Percentiles rank a stretch among this genome's conserved stretches.
phyloP scores from a whole-genome alignment of 1,140 invertebrate genomes.

The Drosophila littoralis region DNA sequence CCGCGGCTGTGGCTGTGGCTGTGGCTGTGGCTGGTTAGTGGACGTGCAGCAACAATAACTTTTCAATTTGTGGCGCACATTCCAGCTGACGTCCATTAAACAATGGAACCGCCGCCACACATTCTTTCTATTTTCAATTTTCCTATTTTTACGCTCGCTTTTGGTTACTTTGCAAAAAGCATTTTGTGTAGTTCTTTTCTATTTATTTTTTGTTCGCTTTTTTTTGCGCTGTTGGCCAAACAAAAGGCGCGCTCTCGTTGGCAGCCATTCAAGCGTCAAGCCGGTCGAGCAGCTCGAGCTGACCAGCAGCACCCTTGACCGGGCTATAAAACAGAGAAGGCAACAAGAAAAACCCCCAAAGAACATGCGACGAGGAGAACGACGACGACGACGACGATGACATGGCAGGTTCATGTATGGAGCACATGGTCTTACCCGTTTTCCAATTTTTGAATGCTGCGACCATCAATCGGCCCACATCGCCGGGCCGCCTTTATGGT shows the following conservation, averaged over 20 bases:
- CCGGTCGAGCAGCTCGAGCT: slow-evolving; percentile 56
- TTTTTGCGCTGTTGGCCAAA: slow-evolving; percentile 50
- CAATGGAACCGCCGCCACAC: slow-evolving; percentile 65
- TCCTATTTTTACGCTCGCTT: slow-evolving; percentile 70
- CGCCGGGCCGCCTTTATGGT: slow-evolving; percentile 73
- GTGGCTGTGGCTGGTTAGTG: slow-evolving; percentile 13
- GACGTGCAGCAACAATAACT: slow-evolving; percentile 77
- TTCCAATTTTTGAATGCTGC: slow-evolving; percentile 76
- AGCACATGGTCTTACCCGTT: slow-evolving; percentile 29
- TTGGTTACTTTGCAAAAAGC: slow-evolving; percentile 79
- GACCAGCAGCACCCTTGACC: slow-evolving; percentile 76
- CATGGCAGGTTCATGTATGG: slow-evolving; percentile 37
- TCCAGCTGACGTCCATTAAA: slow-evolving; percentile 81
- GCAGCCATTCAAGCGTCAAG: slow-evolving; percentile 81
- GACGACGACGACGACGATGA: slow-evolving; percentile 55
- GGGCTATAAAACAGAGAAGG: slow-evolving; percentile 64
- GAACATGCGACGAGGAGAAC: slow-evolving; percentile 37
- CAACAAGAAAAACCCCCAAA: slow-evolving; percentile 8
- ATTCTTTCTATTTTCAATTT: slow-evolving; percentile 73
- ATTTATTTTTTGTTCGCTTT: slow-evolving; percentile 32
- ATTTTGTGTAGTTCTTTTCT: slow-evolving; percentile 52
- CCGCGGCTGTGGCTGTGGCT: slow-evolving; percentile 13
- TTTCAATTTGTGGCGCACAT: slow-evolving; percentile 81
- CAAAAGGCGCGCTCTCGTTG: slow-evolving; percentile 75
- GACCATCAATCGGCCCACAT: slow-evolving; percentile 70